Base-by-base conservation (phyloP, 2,113 vertebrate genomes). In the Xyliphius kryptos region DNA sequence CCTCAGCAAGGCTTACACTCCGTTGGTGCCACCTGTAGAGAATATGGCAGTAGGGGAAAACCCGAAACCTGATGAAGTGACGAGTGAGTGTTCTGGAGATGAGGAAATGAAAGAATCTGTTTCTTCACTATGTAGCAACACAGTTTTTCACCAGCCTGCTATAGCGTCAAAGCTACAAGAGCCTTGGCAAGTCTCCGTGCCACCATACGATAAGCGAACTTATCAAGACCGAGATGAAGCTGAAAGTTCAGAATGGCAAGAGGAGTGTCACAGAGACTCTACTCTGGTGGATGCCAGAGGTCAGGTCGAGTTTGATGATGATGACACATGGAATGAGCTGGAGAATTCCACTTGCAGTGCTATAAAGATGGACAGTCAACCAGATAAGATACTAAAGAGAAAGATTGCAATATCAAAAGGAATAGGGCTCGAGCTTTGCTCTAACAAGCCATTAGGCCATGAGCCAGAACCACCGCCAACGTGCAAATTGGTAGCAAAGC, bases 321-420 rank as follows among this genome's bases (percentile, higher is more conserved):
- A 95, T 52, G 89, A 90, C 81, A 92, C 95, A 0, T 98, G 95
- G 95, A 88, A 89, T 6, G 91, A 97, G 66, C 73, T 87, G 19
- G 92, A 94, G 37, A 89, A 91, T 60, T 74, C 79, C 0, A 41
- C 32, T 37, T 68, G 72, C 5, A 22, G 49, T 16, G 36, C 48
- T 7, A 2, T 40, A 13, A 12, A 50, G 14, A 41, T 5, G 16
- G 2, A 2, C 19, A 70, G 67, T 1, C 56, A 76, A 1, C 50
- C 68, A 3, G 86, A 88, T 32, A 89, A 74, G 79, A 63, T 67
- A 44, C 66, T 93, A 65, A 86, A 75, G 65, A 92, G 93, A 71
- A 97, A 95, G 73, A 76, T 91, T 67, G 87, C 88, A 0, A 67
- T 69, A n/a, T 80, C 75, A 48, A 94, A 80, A 76, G 87, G 71